Conservation (phyloP, 2,113 vertebrate species). For the Serilophus lunatus region DNA sequence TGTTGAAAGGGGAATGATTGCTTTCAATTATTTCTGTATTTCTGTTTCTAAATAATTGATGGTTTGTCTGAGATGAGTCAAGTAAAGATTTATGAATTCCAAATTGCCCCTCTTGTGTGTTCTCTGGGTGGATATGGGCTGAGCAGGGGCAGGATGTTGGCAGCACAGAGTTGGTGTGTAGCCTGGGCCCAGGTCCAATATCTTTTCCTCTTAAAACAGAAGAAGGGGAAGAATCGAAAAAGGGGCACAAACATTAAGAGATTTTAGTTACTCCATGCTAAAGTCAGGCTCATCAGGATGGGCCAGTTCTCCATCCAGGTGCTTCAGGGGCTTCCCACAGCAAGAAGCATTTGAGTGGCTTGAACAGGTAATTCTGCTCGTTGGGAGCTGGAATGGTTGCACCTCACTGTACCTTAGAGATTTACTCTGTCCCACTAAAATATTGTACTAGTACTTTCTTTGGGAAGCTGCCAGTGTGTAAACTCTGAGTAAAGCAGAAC, state of each 20-base stretch:
- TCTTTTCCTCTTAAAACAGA: background rate
- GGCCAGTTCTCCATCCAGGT: background rate
- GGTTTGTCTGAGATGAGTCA: background rate
- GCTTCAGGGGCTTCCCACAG: background rate
- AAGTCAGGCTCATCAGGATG: background rate
- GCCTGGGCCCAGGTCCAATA: background rate
- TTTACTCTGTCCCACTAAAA: background rate
- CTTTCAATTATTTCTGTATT: constrained; percentile 12
- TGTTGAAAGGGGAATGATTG: background rate
- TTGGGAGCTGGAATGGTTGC: background rate
- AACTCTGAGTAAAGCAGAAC: constrained; percentile 14
- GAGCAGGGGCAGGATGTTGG: background rate
- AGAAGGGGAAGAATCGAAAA: background rate
- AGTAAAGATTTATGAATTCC: constrained; percentile 2
- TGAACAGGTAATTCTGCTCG: background rate
- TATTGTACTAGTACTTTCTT: background rate
- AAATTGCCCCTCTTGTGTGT: background rate
- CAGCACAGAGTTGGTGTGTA: background rate
- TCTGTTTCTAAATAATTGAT: background rate
- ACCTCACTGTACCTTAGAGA: background rate
- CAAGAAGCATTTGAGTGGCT: background rate
- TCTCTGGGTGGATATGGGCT: background rate
- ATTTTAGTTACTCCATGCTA: background rate
- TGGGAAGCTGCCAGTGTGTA: constrained; percentile 42
- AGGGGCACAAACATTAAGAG: background rate